phyloP scores from a whole-genome alignment of 1,140 invertebrate genomes.

The Leptinotarsa undecemlineata region DNA sequence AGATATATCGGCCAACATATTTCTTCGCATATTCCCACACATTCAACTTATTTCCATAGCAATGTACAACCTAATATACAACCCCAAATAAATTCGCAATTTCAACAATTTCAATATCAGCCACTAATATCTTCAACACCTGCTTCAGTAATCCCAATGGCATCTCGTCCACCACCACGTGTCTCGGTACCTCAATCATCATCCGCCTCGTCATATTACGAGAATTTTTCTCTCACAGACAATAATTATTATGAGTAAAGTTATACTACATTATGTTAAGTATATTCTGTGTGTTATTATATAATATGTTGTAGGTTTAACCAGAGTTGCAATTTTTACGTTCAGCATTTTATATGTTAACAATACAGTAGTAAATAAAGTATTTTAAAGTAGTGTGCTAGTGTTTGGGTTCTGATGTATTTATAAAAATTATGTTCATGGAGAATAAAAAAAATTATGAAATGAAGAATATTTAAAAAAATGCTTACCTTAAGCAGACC shows the following conservation, averaged over 20 bases:
- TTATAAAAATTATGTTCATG: no score
- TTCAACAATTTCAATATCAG: constrained; percentile 7
- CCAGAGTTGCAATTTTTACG: no score
- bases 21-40: neutral
- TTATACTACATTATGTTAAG: neutral
- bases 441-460: no score
- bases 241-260: neutral
- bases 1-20: neutral
- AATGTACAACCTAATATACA: neutral
- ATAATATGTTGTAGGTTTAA: neutral
- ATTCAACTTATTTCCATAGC: neutral
- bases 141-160: neutral
- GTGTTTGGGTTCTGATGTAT: neutral
- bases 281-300: neutral
- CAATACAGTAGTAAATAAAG: neutral
- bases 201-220: constrained; percentile 3
- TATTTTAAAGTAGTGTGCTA: neutral
- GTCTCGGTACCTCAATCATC: constrained; percentile 6
- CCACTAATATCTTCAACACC: neutral
- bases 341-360: neutral
- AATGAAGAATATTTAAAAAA: neutral
- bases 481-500: neutral
- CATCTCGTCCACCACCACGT: constrained; percentile 3
- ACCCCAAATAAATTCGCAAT: neutral
- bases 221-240: neutral